Evolutionary conservation across 2,888 invertebrate species (phyloP).

Genomic region (Criorhina ranunculi): DNA sequence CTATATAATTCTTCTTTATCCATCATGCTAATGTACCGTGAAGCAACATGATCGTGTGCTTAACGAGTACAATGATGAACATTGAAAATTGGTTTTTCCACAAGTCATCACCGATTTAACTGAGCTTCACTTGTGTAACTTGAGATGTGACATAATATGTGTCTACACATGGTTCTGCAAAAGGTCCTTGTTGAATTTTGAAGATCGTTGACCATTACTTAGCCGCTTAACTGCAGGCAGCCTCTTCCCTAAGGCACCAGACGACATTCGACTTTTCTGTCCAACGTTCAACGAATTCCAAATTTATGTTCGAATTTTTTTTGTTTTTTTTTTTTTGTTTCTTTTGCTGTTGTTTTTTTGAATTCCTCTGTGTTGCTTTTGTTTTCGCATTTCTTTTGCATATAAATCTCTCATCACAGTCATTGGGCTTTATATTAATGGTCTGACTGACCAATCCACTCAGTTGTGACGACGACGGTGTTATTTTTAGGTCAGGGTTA

Average conservation of each 20-base stretch:
- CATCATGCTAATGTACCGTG: slow-evolving; percentile 37
- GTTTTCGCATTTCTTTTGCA: slow-evolving; percentile 44
- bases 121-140: slow-evolving; percentile 21
- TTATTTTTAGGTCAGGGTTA: slow-evolving; percentile 74
- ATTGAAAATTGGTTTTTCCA: slow-evolving; percentile 40
- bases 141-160: slow-evolving; percentile 20
- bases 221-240: not conserved
- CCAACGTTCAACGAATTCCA: slow-evolving; percentile 20
- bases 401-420: not conserved
- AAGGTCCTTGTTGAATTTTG: slow-evolving; percentile 14
- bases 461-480: slow-evolving; percentile 21
- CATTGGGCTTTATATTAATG: slow-evolving; percentile 10
- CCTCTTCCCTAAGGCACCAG: not conserved
- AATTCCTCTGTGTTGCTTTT: not conserved
- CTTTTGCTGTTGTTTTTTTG: slow-evolving; percentile 8
- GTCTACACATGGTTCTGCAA: slow-evolving; percentile 23
- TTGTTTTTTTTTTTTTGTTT: slow-evolving; percentile 2
- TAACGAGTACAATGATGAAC: slow-evolving; percentile 3
- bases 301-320: slow-evolving; percentile 23
- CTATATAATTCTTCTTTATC: slow-evolving; percentile 32
- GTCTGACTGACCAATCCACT: slow-evolving; percentile 18
- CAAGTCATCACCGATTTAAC: slow-evolving; percentile 11
- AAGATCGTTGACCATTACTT: not conserved
- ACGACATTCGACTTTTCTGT: not conserved
- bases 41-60: slow-evolving; percentile 1